phyloP scores from a whole-genome alignment of 2,797 vertebrate genomes.

The Periparus ater region DNA sequence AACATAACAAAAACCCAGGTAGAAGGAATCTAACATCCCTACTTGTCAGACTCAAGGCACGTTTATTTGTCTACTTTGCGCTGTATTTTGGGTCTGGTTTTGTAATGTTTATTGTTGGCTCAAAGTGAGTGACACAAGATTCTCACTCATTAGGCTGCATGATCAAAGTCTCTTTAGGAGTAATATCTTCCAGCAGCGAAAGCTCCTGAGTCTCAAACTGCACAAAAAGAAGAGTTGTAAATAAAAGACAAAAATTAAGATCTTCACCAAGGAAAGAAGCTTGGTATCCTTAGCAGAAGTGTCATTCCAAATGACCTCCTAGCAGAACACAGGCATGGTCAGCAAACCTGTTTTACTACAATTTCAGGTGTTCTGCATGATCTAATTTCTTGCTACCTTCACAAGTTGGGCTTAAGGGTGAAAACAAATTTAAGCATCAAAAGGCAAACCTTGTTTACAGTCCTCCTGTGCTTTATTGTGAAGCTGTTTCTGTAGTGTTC shows the following conservation, averaged over 20 bases:
- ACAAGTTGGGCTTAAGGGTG: background rate
- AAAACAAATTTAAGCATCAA: background rate
- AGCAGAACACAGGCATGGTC: background rate
- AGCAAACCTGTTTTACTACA: background rate
- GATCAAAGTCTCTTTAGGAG: background rate
- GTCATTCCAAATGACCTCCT: background rate
- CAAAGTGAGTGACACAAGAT: background rate
- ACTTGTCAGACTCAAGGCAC: background rate
- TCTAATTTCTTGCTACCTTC: background rate
- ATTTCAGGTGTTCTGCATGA: background rate
- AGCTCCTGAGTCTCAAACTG: background rate
- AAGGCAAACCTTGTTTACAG: background rate
- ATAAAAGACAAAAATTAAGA: background rate
- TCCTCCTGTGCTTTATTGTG: background rate
- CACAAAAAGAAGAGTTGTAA: background rate
- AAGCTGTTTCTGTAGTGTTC: background rate
- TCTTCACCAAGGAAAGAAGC: background rate
- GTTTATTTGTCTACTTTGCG: background rate
- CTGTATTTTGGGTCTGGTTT: background rate
- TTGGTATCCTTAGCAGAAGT: background rate
- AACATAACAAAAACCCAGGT: background rate
- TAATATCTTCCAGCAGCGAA: background rate
- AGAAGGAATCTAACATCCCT: background rate
- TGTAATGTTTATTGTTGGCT: background rate
- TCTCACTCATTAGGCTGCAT: background rate